A percentile compares a stretch with the other conserved stretches of the same genome.
These are phyloP conservation scores for Poeciliopsis gracilis DNA, from an alignment of 2,797 vertebrate genomes.

Conservation along the genomic window DNA sequence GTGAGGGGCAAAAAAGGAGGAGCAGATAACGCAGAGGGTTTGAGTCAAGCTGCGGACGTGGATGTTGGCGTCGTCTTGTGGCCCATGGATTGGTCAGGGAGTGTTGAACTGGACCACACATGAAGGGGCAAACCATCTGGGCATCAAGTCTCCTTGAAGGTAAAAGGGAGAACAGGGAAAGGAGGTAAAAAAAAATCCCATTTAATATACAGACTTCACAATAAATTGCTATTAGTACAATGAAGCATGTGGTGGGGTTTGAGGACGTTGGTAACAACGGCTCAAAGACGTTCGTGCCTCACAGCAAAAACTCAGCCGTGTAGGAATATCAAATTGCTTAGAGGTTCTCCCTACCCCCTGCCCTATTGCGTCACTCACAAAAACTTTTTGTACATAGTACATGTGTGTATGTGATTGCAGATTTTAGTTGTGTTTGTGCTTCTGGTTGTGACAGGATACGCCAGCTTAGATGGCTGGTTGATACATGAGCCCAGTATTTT, in stretches of 20 bases:
- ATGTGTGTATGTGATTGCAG: slow-evolving; percentile 31
- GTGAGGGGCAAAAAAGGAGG: slow-evolving; percentile 49
- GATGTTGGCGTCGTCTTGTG: slow-evolving; percentile 68
- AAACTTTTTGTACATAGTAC: slow-evolving; percentile 49
- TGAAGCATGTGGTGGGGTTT: slow-evolving; percentile 50
- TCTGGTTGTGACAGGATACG: slow-evolving; percentile 71
- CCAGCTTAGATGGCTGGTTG: slow-evolving; percentile 77
- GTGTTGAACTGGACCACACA: slow-evolving; percentile 74
- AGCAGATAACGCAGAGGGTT: slow-evolving; percentile 33
- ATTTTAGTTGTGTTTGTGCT: slow-evolving; percentile 28
- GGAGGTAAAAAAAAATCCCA: slow-evolving; percentile 12
- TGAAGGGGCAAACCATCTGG: slow-evolving; percentile 76
- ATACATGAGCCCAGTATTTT: slow-evolving; percentile 78
- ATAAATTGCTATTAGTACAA: slow-evolving; percentile 35
- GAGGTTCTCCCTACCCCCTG: slow-evolving; percentile 42
- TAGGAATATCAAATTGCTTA: slow-evolving; percentile 55
- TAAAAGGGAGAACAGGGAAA: slow-evolving; percentile 8
- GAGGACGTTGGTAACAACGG: slow-evolving; percentile 64
- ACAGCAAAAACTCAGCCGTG: slow-evolving; percentile 56
- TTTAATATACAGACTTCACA: slow-evolving; percentile 12
- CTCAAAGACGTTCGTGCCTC: slow-evolving; percentile 62
- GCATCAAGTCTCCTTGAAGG: slow-evolving; percentile 71
- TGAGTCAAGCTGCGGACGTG: slow-evolving; percentile 70
- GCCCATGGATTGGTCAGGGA: slow-evolving; percentile 81
- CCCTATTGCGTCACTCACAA: slow-evolving; percentile 40